Conservation (phyloP, 1,140 invertebrate genomes). For the Ceratosolen solmsi region DNA sequence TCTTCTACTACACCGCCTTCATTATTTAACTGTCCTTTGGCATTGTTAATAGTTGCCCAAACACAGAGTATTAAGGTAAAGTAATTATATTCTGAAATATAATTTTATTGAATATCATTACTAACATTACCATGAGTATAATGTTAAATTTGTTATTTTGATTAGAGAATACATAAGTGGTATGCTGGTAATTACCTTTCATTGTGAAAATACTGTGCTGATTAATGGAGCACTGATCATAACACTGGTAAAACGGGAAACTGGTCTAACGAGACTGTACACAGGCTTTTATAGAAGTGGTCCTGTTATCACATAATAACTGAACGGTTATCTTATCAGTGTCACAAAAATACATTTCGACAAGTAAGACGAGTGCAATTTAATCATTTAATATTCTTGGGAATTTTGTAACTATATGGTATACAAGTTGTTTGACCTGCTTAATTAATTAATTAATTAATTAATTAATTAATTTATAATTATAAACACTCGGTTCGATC, state of each 20-base stretch:
- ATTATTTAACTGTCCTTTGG: not conserved
- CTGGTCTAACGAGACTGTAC: not conserved
- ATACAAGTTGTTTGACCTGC: not conserved
- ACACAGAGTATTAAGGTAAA: slow-evolving; percentile 14
- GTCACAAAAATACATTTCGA: slow-evolving; percentile 15
- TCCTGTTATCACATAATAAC: slow-evolving; percentile 16
- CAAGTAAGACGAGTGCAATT: not conserved
- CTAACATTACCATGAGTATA: too few species aligned
- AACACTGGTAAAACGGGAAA: slow-evolving; percentile 15
- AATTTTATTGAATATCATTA: too few species aligned
- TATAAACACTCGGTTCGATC: too few species aligned
- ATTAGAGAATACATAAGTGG: not conserved
- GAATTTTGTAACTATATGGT: not conserved
- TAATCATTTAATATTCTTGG: slow-evolving; percentile 8
- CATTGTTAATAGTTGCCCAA: not conserved
- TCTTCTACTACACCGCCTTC: not conserved
- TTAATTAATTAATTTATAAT: too few species aligned
- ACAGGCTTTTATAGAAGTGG: slow-evolving; percentile 36
- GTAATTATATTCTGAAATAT: not conserved
- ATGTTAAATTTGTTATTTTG: too few species aligned
- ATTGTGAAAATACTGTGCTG: not conserved
- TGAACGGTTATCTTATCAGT: slow-evolving; percentile 41
- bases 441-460: not conserved
- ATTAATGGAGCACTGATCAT: not conserved
- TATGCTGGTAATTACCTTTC: slow-evolving; percentile 30